phyloP scores from a whole-genome alignment of 2,888 invertebrate species.

The Hipparchia sbordonii region DNA sequence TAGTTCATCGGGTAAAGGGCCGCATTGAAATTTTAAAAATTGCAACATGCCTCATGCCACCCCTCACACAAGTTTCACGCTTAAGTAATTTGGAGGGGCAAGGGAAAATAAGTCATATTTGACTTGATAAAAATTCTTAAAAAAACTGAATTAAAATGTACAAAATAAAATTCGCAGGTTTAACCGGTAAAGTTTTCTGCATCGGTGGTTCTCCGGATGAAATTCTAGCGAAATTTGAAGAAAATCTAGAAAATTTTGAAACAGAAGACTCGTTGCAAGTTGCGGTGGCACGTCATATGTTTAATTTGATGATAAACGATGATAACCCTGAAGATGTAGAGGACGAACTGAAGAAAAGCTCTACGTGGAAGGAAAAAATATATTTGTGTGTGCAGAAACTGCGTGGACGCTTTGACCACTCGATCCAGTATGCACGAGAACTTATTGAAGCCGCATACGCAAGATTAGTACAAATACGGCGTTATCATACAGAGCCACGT shows the following conservation, averaged over 20 bases:
- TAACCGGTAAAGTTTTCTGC: conserved; percentile 57
- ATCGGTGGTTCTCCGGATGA: conserved; percentile 57
- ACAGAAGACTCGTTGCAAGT: conserved; percentile 47
- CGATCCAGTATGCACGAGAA: conserved; percentile 53
- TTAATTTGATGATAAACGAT: conserved; percentile 43
- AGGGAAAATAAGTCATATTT: too few species aligned
- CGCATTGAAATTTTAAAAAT: too few species aligned
- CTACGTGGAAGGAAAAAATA: conserved; percentile 52
- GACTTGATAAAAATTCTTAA: neutral
- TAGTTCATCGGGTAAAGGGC: too few species aligned
- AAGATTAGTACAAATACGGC: conserved; percentile 44
- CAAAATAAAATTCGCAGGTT: conserved; percentile 45
- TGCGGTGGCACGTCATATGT: conserved; percentile 47
- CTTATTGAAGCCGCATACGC: conserved; percentile 51
- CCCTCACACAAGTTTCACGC: too few species aligned
- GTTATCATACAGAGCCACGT: conserved; percentile 38
- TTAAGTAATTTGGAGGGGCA: too few species aligned
- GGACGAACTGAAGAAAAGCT: conserved; percentile 15
- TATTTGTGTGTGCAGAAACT: conserved; percentile 49
- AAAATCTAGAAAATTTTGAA: conserved; percentile 40
- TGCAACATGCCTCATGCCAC: too few species aligned
- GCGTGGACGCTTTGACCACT: conserved; percentile 48
- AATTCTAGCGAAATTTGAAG: conserved; percentile 43
- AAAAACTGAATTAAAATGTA: neutral
- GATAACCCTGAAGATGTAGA: conserved; percentile 38